Percentiles rank a stretch among this genome's conserved stretches.
phyloP scores from a whole-genome alignment of 2,888 invertebrate genomes.

The Ceratothoa steindachneri region DNA sequence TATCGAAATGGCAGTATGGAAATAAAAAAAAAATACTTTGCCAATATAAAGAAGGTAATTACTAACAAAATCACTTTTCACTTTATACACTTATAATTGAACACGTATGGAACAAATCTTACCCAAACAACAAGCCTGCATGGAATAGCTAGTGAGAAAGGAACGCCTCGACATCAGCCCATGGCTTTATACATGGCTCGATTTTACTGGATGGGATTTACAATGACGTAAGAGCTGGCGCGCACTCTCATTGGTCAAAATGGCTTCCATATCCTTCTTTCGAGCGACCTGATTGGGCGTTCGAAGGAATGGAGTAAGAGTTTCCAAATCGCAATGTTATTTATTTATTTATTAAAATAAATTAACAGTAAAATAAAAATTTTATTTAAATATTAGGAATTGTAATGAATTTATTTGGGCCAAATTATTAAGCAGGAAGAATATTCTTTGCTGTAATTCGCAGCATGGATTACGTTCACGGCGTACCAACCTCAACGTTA shows the following conservation, averaged over 20 bases:
- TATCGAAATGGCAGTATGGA: no score
- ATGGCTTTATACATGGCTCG: not conserved
- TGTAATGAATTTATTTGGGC: no score
- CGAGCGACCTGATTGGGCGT: not conserved
- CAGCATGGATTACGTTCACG: no score
- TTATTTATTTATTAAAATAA: no score
- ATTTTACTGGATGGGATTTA: not conserved
- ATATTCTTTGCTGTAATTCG: not conserved
- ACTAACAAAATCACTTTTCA: no score
- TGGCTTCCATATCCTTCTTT: not conserved
- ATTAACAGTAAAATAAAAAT: no score
- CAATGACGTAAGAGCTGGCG: not conserved
- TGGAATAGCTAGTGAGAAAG: constrained; percentile 38
- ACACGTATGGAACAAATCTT: constrained; percentile 18
- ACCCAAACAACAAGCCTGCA: constrained; percentile 40
- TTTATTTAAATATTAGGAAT: no score
- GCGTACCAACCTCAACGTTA: no score
- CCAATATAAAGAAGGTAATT: no score
- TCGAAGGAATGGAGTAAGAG: not conserved
- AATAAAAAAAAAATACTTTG: no score
- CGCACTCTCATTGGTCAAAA: not conserved
- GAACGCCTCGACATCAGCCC: constrained; percentile 8
- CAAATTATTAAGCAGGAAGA: no score
- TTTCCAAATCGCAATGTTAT: not conserved
- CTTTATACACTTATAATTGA: no score